Evolutionary conservation across 2,113 vertebrate genomes (phyloP).

Genomic region (Spermophilus dauricus): DNA sequence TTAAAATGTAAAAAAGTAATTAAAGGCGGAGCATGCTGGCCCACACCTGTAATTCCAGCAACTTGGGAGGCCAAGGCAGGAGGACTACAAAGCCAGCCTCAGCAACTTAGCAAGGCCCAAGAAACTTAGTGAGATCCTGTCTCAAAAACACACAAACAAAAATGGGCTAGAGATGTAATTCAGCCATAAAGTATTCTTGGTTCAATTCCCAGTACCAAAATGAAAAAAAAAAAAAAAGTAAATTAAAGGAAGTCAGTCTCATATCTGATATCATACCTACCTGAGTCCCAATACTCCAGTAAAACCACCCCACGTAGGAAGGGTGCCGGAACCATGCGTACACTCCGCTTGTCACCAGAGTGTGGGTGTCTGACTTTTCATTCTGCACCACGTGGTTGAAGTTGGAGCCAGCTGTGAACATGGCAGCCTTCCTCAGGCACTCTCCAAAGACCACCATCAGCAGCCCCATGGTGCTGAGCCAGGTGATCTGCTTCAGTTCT

Average conservation of each 20-base stretch:
- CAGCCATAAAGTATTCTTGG: background rate
- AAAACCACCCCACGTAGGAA: slow-evolving; percentile 99
- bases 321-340: slow-evolving; percentile 97
- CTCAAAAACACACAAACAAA: fast-evolving
- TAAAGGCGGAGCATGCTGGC: background rate
- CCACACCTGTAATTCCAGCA: background rate
- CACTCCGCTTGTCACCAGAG: slow-evolving; percentile 96
- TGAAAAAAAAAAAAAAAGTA: background rate
- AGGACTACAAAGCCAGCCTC: background rate
- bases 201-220: background rate
- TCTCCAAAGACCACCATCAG: slow-evolving; percentile 97
- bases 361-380: slow-evolving; percentile 96
- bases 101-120: background rate
- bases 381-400: slow-evolving; percentile 99
- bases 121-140: background rate
- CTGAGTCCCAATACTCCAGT: slow-evolving; percentile 99
- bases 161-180: background rate
- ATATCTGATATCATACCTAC: slow-evolving; percentile 89
- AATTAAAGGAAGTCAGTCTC: background rate
- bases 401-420: slow-evolving; percentile 98
- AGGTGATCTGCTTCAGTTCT: slow-evolving; percentile 96
- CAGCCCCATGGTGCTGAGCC: slow-evolving; percentile 95
- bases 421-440: slow-evolving; percentile 95
- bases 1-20: background rate
- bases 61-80: background rate